Evolutionary conservation across 1,140 invertebrate genomes (phyloP).

Genomic region (Aphelinus atriplicis): DNA sequence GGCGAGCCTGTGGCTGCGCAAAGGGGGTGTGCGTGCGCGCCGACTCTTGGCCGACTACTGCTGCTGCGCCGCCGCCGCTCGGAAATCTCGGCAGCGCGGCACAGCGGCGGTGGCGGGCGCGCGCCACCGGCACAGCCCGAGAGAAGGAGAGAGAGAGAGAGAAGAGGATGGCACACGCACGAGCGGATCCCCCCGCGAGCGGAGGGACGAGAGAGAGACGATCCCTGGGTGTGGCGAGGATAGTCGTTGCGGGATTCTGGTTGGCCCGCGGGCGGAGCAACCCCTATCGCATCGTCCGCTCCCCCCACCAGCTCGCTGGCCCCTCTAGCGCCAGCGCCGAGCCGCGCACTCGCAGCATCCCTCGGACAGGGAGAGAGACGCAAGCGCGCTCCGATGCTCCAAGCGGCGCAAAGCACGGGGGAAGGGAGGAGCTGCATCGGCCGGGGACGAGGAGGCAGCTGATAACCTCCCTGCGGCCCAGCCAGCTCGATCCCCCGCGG

Average conservation of each 20-base stretch:
- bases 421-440: neutral
- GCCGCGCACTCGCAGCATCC: slow-evolving; percentile 50
- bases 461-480: neutral
- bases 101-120: slow-evolving; percentile 63
- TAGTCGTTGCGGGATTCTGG: slow-evolving; percentile 58
- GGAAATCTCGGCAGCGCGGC: slow-evolving; percentile 50
- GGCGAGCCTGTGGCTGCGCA: neutral
- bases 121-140: no score
- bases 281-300: slow-evolving; percentile 56
- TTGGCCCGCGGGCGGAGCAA: slow-evolving; percentile 66
- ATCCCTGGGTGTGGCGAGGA: slow-evolving; percentile 63
- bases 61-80: slow-evolving; percentile 44
- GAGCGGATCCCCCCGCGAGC: neutral
- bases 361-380: slow-evolving; percentile 40
- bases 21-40: slow-evolving; percentile 35
- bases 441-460: neutral
- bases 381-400: no score
- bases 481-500: neutral
- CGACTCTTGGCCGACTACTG: slow-evolving; percentile 62
- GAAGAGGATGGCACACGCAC: neutral
- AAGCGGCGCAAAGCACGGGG: neutral
- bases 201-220: slow-evolving; percentile 50
- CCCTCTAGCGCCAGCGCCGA: slow-evolving; percentile 34
- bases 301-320: slow-evolving; percentile 36
- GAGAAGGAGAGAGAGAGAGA: neutral